Conservation (phyloP, 2,797 vertebrate species). For the Phataginus tricuspis region DNA sequence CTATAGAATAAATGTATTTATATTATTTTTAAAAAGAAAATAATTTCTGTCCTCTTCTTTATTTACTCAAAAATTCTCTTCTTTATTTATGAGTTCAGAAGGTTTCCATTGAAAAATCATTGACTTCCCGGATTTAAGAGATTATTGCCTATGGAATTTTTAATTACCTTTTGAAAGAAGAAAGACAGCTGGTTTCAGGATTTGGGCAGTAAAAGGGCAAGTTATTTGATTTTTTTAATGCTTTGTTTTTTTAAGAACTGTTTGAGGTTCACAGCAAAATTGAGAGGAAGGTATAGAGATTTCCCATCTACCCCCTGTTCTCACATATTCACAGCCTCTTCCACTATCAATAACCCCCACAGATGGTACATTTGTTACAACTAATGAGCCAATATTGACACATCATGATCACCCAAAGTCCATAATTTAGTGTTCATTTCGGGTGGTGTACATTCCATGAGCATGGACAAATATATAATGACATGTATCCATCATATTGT, state of each 20-base stretch:
- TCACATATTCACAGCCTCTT: background rate
- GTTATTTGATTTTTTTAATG: background rate
- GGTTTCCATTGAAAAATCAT: slow-evolving; percentile 17
- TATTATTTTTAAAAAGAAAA: background rate
- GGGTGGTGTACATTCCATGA: background rate
- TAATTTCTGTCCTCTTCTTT: background rate
- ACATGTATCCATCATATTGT: background rate
- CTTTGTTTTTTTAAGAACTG: background rate
- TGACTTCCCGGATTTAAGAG: background rate
- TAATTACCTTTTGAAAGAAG: slow-evolving; percentile 35
- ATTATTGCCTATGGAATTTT: background rate
- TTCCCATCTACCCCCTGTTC: background rate
- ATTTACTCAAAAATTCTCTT: background rate
- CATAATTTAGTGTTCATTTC: background rate
- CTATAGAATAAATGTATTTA: background rate
- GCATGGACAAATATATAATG: background rate
- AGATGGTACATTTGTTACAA: background rate
- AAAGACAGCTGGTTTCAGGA: slow-evolving; percentile 19
- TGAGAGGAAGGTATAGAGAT: background rate
- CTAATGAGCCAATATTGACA: background rate
- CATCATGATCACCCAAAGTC: background rate
- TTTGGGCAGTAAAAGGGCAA: background rate
- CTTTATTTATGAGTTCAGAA: background rate
- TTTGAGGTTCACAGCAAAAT: background rate
- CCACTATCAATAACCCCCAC: background rate